These are phyloP conservation scores for Silvanus unidentatus DNA, from an alignment of 2,888 invertebrate genomes.

Conservation along the genomic window DNA sequence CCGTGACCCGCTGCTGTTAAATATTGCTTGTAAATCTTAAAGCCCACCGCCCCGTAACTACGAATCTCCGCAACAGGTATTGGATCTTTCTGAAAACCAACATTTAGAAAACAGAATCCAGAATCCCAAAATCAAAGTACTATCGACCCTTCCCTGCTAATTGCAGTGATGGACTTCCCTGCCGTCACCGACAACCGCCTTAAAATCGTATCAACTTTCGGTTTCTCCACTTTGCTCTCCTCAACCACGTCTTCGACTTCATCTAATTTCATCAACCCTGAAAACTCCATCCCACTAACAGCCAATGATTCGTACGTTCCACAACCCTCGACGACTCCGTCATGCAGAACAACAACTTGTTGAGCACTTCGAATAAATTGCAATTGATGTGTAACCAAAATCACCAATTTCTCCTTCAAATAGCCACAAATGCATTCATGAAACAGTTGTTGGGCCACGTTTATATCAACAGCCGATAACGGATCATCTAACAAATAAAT, in stretches of 20 bases:
- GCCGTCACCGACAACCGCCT: conserved; percentile 5
- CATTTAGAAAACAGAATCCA: neutral
- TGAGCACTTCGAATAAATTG: conserved; percentile 53
- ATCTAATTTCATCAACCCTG: conserved; percentile 26
- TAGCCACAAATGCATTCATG: conserved; percentile 62
- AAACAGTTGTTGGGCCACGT: conserved; percentile 68
- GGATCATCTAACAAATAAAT: conserved; percentile 79
- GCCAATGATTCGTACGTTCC: conserved; percentile 44
- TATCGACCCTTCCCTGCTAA: neutral
- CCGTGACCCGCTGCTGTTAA: conserved; percentile 54
- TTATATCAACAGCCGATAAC: conserved; percentile 73
- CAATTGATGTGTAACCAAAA: conserved; percentile 65
- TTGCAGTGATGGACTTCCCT: neutral
- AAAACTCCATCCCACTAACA: conserved; percentile 48
- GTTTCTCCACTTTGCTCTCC: conserved; percentile 7
- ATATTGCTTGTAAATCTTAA: conserved; percentile 51
- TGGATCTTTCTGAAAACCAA: conserved; percentile 35
- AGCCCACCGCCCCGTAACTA: conserved; percentile 51
- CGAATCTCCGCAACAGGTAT: conserved; percentile 47
- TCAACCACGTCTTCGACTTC: conserved; percentile 13
- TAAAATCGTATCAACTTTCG: conserved; percentile 21
- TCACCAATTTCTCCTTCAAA: conserved; percentile 52
- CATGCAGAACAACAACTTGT: conserved; percentile 37
- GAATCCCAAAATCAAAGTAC: no score
- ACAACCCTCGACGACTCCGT: conserved; percentile 45